A percentile compares a stretch with the other conserved stretches of the same genome.
Conservation (phyloP, 1,140 invertebrate species). For the Eriocheir sinensis region DNA sequence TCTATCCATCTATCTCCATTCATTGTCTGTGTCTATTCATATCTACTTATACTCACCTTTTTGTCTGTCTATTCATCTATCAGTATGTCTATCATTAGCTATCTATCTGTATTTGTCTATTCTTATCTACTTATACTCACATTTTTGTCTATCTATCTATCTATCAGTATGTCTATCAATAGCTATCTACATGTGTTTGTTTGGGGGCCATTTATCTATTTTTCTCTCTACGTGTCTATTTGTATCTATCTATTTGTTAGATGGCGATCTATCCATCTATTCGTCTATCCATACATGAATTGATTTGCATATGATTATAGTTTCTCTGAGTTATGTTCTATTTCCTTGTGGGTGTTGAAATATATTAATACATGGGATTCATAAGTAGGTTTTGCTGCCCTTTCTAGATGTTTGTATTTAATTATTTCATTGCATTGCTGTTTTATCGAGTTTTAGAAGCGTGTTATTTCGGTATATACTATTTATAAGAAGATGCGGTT, state of each 20-base stretch:
- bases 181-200: not conserved
- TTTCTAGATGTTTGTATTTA: too few relatives aligned
- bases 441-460: too few relatives aligned
- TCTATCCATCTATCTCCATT: not conserved
- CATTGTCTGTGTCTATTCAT: too few relatives aligned
- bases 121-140: not conserved
- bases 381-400: too few relatives aligned
- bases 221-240: not conserved
- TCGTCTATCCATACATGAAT: constrained; percentile 27
- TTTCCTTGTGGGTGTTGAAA: too few relatives aligned
- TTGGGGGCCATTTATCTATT: not conserved
- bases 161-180: not conserved
- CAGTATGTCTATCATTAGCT: not conserved
- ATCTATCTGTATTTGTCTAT: not conserved
- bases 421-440: too few relatives aligned
- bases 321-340: too few relatives aligned
- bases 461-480: too few relatives aligned
- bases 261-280: constrained; percentile 35
- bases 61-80: not conserved
- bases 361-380: too few relatives aligned
- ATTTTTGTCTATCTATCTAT: constrained; percentile 39
- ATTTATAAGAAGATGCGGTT: too few relatives aligned
- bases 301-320: constrained; percentile 33
- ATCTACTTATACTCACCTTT: not conserved
- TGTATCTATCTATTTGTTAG: constrained; percentile 38